phyloP scores from a whole-genome alignment of 2,888 invertebrate genomes.

The Ornithoptera alexandrae region DNA sequence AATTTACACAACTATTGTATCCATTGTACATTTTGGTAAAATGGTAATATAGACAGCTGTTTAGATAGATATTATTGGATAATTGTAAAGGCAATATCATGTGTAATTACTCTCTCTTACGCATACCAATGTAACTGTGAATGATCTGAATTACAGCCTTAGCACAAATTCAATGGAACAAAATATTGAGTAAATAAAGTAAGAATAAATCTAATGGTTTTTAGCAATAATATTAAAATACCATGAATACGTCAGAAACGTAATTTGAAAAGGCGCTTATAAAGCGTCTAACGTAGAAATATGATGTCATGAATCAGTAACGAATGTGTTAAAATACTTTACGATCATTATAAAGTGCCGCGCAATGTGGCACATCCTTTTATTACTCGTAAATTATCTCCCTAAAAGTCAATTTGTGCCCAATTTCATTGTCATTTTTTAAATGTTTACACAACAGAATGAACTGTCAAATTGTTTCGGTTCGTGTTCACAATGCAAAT shows the following conservation, averaged over 20 bases:
- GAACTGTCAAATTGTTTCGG: conserved; percentile 12
- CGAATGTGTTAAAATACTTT: conserved; percentile 24
- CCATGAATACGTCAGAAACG: background rate
- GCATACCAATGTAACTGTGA: too few relatives aligned
- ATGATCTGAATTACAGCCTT: too few relatives aligned
- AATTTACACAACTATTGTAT: too few relatives aligned
- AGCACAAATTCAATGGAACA: too few relatives aligned
- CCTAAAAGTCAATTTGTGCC: conserved; percentile 33
- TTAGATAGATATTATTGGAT: too few relatives aligned
- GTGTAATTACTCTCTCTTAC: too few relatives aligned
- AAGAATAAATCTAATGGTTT: too few relatives aligned
- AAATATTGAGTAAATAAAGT: too few relatives aligned
- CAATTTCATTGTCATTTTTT: conserved; percentile 17
- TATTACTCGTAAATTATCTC: conserved; percentile 28
- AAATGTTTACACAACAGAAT: conserved; percentile 16
- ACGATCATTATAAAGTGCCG: conserved; percentile 18
- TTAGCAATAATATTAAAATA: too few relatives aligned
- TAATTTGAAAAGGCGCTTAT: background rate
- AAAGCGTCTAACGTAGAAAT: background rate
- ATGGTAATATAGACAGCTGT: too few relatives aligned
- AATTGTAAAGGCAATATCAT: too few relatives aligned
- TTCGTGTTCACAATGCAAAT: background rate
- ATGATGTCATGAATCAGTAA: conserved; percentile 14
- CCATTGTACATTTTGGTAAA: too few relatives aligned
- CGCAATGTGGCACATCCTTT: conserved; percentile 8